Conservation (phyloP, 2,797 vertebrate genomes). For the Poeciliopsis paucimaculata region DNA sequence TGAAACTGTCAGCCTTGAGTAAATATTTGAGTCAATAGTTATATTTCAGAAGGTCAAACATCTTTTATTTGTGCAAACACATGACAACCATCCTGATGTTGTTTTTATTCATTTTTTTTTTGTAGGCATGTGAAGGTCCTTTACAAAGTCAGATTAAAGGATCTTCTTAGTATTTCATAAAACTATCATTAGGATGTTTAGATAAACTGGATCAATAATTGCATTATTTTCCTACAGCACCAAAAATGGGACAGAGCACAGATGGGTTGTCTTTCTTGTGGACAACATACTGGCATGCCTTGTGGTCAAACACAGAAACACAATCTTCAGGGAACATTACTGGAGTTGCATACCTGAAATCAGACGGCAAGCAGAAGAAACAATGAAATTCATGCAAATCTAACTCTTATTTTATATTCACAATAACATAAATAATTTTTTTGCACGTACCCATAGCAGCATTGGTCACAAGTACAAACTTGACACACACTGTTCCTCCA, state of each 20-base stretch:
- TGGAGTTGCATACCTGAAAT: constrained; percentile 55
- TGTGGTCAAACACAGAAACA: constrained; percentile 53
- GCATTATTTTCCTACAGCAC: constrained; percentile 2
- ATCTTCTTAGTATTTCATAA: neutral
- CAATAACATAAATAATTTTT: neutral
- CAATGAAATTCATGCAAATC: neutral
- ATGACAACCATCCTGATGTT: neutral
- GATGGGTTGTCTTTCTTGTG: constrained; percentile 58
- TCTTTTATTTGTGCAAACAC: neutral
- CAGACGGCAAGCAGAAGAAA: constrained; percentile 19
- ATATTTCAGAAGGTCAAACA: neutral
- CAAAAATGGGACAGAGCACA: constrained; percentile 30
- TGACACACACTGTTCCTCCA: constrained; percentile 67
- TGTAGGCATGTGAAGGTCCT: neutral
- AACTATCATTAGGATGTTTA: neutral
- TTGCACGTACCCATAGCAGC: constrained; percentile 57
- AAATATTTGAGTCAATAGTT: neutral
- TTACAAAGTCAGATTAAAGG: neutral
- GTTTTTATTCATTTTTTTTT: neutral
- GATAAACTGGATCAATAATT: neutral
- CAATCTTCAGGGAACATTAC: constrained; percentile 7
- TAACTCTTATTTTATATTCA: neutral
- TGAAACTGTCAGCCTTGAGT: neutral
- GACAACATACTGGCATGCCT: constrained; percentile 60
- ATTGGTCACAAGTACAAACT: constrained; percentile 35